These are phyloP conservation scores for Acleris emargana DNA, from an alignment of 2,888 invertebrate species.

Conservation along the genomic window DNA sequence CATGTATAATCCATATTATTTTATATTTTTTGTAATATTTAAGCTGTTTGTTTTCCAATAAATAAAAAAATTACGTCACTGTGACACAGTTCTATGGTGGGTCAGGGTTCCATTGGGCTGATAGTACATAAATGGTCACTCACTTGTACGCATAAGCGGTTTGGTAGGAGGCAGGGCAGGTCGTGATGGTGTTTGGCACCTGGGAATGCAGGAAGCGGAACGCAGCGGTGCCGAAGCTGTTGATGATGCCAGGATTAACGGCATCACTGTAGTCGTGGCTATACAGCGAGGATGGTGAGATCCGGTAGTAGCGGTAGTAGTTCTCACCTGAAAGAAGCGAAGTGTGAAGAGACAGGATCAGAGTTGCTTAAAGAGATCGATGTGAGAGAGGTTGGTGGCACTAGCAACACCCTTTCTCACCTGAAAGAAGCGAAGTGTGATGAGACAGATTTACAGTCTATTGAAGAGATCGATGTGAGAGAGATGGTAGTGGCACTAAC, in stretches of 20 bases:
- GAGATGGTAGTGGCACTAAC: too few species aligned
- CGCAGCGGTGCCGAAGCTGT: constrained; percentile 87
- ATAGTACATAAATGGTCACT: constrained; percentile 26
- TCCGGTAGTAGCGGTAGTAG: constrained; percentile 84
- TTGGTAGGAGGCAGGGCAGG: constrained; percentile 62
- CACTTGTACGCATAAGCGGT: constrained; percentile 68
- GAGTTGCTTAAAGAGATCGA: neutral
- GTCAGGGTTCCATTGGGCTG: too few species aligned
- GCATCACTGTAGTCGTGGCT: constrained; percentile 86
- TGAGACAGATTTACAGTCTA: neutral
- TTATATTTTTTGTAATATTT: too few species aligned
- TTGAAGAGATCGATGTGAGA: too few species aligned
- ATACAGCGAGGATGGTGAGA: constrained; percentile 84
- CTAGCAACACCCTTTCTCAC: too few species aligned
- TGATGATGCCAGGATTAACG: constrained; percentile 86
- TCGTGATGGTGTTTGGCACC: constrained; percentile 77
- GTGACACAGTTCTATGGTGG: too few species aligned
- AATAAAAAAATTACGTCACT: too few species aligned
- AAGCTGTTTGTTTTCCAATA: too few species aligned
- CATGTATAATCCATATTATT: too few species aligned
- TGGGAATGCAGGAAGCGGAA: constrained; percentile 88
- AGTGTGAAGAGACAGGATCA: neutral
- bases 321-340: constrained; percentile 69
- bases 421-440: constrained; percentile 52
- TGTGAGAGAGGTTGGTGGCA: too few species aligned